Conservation (phyloP, 2,797 vertebrate species). For the Meda fulgida region DNA sequence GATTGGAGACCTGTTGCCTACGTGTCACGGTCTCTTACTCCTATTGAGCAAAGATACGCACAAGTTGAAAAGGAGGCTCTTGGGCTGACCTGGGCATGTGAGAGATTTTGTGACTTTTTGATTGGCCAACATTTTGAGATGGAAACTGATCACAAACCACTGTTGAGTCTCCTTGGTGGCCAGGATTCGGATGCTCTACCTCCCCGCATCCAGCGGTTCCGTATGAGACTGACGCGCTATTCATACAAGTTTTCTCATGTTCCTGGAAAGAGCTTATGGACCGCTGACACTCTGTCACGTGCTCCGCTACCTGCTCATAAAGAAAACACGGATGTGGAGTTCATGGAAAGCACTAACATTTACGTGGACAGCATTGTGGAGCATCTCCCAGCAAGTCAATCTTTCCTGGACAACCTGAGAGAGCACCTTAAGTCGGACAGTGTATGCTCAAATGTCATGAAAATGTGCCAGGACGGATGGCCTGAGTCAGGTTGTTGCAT, state of each 20-base stretch:
- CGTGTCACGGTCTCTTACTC: slow-evolving; percentile 31
- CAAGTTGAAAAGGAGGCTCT: slow-evolving; percentile 42
- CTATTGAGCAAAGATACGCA: background rate
- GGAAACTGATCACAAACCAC: slow-evolving; percentile 43
- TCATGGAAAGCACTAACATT: too few relatives aligned
- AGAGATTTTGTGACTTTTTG: too few relatives aligned
- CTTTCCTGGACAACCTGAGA: background rate
- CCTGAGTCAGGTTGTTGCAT: background rate
- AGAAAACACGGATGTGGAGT: background rate
- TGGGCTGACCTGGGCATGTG: too few relatives aligned
- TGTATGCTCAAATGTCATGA: slow-evolving; percentile 10
- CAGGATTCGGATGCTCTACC: too few relatives aligned
- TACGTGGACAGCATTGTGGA: background rate
- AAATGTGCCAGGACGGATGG: slow-evolving; percentile 26
- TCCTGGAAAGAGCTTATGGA: too few relatives aligned
- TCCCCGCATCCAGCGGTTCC: too few relatives aligned
- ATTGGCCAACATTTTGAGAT: background rate
- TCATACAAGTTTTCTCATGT: too few relatives aligned
- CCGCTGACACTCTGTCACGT: too few relatives aligned
- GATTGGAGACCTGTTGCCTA: slow-evolving; percentile 35
- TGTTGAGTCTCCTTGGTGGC: too few relatives aligned
- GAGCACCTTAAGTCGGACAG: slow-evolving; percentile 2
- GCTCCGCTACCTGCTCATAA: too few relatives aligned
- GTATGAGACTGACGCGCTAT: too few relatives aligned
- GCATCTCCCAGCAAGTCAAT: background rate